Evolutionary conservation across 2,888 invertebrate genomes (phyloP).

Genomic region (Trisateles emortualis): DNA sequence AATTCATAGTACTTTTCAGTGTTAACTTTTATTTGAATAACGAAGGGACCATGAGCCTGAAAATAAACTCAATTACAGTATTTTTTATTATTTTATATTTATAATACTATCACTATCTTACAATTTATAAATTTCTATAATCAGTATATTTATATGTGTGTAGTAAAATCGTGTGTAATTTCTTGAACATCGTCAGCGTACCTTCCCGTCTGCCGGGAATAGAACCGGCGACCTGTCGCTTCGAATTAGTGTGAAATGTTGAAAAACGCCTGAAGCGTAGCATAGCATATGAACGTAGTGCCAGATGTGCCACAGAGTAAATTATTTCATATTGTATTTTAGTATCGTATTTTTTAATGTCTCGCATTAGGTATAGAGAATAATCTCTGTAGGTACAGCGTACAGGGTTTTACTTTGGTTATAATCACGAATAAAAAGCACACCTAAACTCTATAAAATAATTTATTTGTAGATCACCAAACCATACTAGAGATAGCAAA

Average conservation of each 20-base stretch:
- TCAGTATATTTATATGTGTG: constrained; percentile 31
- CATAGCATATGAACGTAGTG: constrained; percentile 50
- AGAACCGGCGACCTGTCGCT: constrained; percentile 79
- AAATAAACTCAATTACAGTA: too few relatives aligned
- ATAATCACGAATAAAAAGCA: too few relatives aligned
- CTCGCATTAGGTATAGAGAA: too few relatives aligned
- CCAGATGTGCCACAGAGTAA: constrained; percentile 47
- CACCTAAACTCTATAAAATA: too few relatives aligned
- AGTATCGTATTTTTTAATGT: too few relatives aligned
- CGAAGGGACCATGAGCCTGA: too few relatives aligned
- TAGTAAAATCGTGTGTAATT: constrained; percentile 47
- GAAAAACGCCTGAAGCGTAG: constrained; percentile 73
- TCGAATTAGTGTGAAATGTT: constrained; percentile 81
- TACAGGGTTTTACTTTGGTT: too few relatives aligned
- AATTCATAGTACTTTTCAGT: too few relatives aligned
- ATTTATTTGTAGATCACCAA: too few relatives aligned
- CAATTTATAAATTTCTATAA: constrained; percentile 27
- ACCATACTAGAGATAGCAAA: too few relatives aligned
- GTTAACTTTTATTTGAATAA: too few relatives aligned
- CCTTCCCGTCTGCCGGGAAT: constrained; percentile 72
- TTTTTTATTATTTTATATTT: background rate
- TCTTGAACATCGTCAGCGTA: constrained; percentile 54
- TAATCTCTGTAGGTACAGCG: too few relatives aligned
- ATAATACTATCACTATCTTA: background rate
- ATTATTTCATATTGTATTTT: constrained; percentile 7